Conservation (phyloP, 2,113 vertebrate species). For the Rhegmatorhina hoffmannsi region DNA sequence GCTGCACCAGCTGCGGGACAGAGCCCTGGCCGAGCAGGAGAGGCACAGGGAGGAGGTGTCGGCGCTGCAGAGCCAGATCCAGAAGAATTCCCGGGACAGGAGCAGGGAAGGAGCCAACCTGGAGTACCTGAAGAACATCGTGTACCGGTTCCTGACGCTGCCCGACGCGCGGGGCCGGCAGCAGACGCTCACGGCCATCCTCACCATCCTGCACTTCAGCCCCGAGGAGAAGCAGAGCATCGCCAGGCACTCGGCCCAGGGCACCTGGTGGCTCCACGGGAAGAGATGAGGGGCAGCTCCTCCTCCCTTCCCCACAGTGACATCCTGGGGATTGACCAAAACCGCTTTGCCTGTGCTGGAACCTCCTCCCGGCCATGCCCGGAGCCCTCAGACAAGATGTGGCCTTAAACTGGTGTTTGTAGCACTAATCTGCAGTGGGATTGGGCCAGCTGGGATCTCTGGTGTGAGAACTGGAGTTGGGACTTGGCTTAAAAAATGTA, state of each 20-base stretch:
- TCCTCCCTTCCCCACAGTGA: rapidly evolving
- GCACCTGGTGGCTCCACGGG: slow-evolving; percentile 86
- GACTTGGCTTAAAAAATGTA: background rate
- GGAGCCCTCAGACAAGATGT: rapidly evolving
- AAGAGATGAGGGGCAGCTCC: slow-evolving; percentile 70
- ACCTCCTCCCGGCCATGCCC: rapidly evolving
- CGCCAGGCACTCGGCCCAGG: slow-evolving; percentile 71
- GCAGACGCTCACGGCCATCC: slow-evolving; percentile 91
- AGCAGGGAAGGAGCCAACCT: slow-evolving; percentile 92
- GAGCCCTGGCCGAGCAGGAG: slow-evolving; percentile 77
- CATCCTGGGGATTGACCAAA: rapidly evolving
- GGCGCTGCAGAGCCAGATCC: slow-evolving; percentile 70
- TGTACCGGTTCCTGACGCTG: slow-evolving; percentile 89
- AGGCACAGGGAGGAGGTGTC: slow-evolving; percentile 77
- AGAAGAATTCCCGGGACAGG: slow-evolving; percentile 82
- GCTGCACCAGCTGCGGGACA: slow-evolving; percentile 80
- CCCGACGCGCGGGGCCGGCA: slow-evolving; percentile 84
- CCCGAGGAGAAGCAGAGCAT: slow-evolving; percentile 86
- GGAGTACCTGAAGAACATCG: slow-evolving; percentile 96
- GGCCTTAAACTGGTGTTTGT: rapidly evolving
- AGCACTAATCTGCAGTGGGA: rapidly evolving
- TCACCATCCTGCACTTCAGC: slow-evolving; percentile 94
- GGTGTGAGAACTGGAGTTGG: background rate
- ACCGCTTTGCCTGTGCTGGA: rapidly evolving
- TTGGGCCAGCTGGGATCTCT: background rate